Conservation (phyloP, 2,113 vertebrate genomes). For the Corythaixoides concolor region DNA sequence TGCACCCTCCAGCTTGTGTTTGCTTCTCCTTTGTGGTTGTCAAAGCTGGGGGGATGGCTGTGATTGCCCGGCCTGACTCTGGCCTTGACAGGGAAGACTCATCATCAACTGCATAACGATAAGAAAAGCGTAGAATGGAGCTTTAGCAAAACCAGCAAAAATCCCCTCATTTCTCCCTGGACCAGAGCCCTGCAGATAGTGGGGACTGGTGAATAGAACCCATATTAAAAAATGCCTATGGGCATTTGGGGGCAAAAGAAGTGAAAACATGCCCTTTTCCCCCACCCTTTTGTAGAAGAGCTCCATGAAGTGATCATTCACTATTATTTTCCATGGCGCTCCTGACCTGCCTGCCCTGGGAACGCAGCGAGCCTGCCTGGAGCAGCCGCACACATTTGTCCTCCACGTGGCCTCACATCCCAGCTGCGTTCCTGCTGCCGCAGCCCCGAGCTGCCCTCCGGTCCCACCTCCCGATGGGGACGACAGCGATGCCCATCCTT, state of each 20-base stretch:
- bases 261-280: neutral
- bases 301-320: no score
- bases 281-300: neutral
- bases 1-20: neutral
- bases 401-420: accelerated
- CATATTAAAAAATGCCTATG: neutral
- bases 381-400: accelerated
- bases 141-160: neutral
- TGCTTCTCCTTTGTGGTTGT: neutral
- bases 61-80: neutral
- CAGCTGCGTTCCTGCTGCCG: neutral
- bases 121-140: neutral
- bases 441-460: neutral
- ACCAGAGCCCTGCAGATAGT: neutral
- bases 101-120: neutral
- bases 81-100: neutral
- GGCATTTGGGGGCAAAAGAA: neutral
- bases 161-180: neutral
- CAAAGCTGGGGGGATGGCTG: neutral
- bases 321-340: accelerated
- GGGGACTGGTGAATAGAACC: neutral
- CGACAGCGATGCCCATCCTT: neutral
- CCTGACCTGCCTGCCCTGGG: neutral
- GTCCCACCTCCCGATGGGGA: neutral
- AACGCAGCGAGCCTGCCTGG: accelerated